Base-by-base conservation (phyloP, 2,888 invertebrate genomes). In the Hypselothyrea guttata region DNA sequence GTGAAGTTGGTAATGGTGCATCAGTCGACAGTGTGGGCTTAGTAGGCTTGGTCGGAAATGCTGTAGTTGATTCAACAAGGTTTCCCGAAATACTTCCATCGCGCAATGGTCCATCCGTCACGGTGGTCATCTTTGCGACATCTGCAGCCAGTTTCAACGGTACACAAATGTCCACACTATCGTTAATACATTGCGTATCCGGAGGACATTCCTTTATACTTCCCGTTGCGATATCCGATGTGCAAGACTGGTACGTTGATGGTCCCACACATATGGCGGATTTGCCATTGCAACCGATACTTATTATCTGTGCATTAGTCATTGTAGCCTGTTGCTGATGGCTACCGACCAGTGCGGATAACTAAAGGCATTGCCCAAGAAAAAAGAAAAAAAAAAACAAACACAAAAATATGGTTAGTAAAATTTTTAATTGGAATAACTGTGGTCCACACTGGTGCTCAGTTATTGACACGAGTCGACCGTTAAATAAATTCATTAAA, bases 211-310 rank as follows among this genome's bases (percentile, higher is more conserved):
- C 18, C 12, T 71, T 61, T 4, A 83, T 67, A 1, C 27, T 37
- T 5, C 85, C 87, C 1, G 47, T 34, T 0, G 88, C 81, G 27
- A 75, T 56, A 61, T 81, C 75, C 0, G 59, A 44, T 1, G 54
- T 28, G 49, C 89, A 89, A 1, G 41, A 16, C 44, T 86, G 84
- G 47, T 86, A 89, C 52, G 73, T 83, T 0, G 85, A 58, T 0
- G 87, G 86, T n/a, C 88, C 88, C 9, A 89, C 86, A 55, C 89
- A 89, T 2, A 88, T 78, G 1, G 86, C 78, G 8, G 55, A 27
- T 47, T 82, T 84, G 2, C 89, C 89, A 64, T 79, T 71, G 46
- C 89, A 89, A 37, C 79, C 75, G 27, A 85, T 59, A 31, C 58
- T 75, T 8, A 71, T 66, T n/a, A 70, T 65, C 34, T 65, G 45